phyloP scores from a whole-genome alignment of 2,888 invertebrate species.

The Caenorhabditis sp. region DNA sequence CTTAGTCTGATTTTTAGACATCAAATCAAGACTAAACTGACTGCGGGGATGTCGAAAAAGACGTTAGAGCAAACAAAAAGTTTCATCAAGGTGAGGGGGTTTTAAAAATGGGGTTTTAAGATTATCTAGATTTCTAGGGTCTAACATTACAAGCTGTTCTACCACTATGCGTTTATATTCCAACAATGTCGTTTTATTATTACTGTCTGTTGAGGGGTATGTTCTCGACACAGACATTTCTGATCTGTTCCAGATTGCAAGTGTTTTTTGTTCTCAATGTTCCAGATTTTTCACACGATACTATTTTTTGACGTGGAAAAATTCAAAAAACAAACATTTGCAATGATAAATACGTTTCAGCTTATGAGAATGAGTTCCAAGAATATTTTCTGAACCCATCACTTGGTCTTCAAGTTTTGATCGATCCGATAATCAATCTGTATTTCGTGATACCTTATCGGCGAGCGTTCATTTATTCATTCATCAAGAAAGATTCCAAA shows the following conservation, averaged over 20 bases:
- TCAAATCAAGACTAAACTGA: background rate
- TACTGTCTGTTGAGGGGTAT: constrained; percentile 11
- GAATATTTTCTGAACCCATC: constrained; percentile 16
- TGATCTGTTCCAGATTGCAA: too few species aligned
- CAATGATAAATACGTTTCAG: background rate
- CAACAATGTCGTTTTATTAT: constrained; percentile 10
- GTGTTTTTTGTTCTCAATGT: too few species aligned
- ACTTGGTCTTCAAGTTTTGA: constrained; percentile 6
- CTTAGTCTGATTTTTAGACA: background rate
- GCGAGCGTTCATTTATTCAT: constrained; percentile 62
- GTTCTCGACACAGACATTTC: too few species aligned
- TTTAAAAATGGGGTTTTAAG: too few species aligned
- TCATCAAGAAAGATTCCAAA: too few species aligned
- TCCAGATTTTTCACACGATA: too few species aligned
- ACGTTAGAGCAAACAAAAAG: constrained; percentile 3
- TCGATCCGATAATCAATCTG: constrained; percentile 19
- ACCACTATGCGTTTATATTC: constrained; percentile 19
- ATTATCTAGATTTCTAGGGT: constrained; percentile 6
- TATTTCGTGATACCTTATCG: constrained; percentile 24
- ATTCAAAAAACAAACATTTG: too few species aligned
- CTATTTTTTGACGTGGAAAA: too few species aligned
- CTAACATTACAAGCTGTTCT: constrained; percentile 24
- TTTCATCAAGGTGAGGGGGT: constrained; percentile 3
- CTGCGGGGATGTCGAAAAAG: background rate
- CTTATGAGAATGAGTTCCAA: constrained; percentile 16